Conservation (phyloP, 2,797 vertebrate species). For the Phylloscopus collybita region DNA sequence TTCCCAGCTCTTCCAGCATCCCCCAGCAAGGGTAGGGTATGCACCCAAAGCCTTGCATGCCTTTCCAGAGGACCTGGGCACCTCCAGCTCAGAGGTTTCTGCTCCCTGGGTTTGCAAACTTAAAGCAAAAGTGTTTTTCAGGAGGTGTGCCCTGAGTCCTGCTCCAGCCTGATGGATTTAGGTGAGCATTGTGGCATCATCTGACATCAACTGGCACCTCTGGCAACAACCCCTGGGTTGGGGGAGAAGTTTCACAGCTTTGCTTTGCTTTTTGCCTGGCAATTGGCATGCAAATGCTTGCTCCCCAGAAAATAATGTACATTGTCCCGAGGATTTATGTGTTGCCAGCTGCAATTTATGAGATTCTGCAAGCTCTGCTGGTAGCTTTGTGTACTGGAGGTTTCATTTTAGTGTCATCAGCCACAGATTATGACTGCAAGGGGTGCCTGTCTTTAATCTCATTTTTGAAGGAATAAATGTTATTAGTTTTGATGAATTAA, state of each 20-base stretch:
- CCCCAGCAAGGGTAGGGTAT: fast-evolving
- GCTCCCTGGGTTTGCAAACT: not conserved
- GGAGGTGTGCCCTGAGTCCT: not conserved
- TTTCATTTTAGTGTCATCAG: constrained; percentile 64
- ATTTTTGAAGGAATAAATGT: constrained; percentile 80
- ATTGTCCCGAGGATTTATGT: constrained; percentile 32
- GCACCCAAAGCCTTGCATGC: not conserved
- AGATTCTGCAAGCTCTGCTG: constrained; percentile 51
- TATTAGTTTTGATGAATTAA: constrained; percentile 81
- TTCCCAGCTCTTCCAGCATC: not conserved
- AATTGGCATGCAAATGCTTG: not conserved
- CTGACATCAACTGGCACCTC: not conserved
- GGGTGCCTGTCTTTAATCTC: constrained; percentile 76
- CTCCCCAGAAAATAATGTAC: constrained; percentile 34
- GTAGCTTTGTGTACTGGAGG: constrained; percentile 34
- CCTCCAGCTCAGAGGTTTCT: not conserved
- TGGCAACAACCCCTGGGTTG: not conserved
- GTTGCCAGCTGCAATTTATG: constrained; percentile 31
- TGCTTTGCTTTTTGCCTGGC: not conserved
- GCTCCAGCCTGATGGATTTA: not conserved
- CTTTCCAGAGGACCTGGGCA: not conserved
- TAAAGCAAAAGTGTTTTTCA: not conserved
- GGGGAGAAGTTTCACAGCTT: constrained; percentile 31
- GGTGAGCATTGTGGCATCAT: not conserved
- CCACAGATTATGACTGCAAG: constrained; percentile 72